Percentiles rank a stretch among this genome's conserved stretches.
Conservation (phyloP, 2,888 invertebrate genomes). For the Polydrusus cervinus region DNA sequence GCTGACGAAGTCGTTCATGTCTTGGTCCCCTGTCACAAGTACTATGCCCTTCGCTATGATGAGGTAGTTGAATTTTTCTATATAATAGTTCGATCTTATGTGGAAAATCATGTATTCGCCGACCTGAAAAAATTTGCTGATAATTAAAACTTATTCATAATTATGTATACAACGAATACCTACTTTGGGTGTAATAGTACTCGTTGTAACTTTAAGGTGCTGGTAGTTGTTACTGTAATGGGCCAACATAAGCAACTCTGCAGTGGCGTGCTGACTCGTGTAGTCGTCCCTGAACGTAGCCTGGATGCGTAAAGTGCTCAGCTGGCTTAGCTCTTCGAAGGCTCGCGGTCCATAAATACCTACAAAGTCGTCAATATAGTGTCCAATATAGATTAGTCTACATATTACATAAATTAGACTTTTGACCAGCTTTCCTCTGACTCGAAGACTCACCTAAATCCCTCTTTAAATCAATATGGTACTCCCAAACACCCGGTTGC, state of each 20-base stretch:
- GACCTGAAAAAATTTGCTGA: constrained; percentile 74
- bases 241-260: constrained; percentile 82
- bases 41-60: constrained; percentile 95
- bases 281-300: constrained; percentile 82
- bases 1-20: constrained; percentile 84
- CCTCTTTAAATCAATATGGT: constrained; percentile 83
- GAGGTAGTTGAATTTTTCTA: constrained; percentile 92
- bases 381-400: no score
- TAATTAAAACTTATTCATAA: no score
- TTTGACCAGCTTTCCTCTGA: no score
- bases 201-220: constrained; percentile 90
- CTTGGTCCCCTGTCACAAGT: constrained; percentile 87
- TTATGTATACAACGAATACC: no score
- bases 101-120: constrained; percentile 97
- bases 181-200: constrained; percentile 85
- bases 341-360: constrained; percentile 63
- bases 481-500: constrained; percentile 86
- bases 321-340: constrained; percentile 64
- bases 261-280: constrained; percentile 76
- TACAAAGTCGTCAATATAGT: constrained; percentile 9
- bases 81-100: constrained; percentile 91
- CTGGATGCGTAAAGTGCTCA: constrained; percentile 70
- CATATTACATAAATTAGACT: no score
- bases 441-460: constrained; percentile 72
- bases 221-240: constrained; percentile 89